Evolutionary conservation across 2,797 vertebrate species (phyloP).

Genomic region (Acridotheres tristis): DNA sequence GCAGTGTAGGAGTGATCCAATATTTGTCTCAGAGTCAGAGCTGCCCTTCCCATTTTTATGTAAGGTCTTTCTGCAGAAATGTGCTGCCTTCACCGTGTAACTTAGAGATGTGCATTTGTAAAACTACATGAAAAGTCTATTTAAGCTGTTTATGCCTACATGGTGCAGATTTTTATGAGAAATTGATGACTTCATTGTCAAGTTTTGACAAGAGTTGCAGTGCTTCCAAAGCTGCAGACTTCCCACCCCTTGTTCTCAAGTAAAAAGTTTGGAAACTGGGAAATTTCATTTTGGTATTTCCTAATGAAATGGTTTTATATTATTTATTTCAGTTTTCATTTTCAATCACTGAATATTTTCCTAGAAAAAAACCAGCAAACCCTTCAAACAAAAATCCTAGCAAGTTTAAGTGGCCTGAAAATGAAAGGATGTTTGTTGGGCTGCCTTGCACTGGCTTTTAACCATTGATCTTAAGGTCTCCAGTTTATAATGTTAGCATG

Average conservation of each 20-base stretch:
- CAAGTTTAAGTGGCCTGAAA: neutral
- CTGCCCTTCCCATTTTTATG: neutral
- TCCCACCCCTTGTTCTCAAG: neutral
- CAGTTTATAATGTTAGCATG: neutral
- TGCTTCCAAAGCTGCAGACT: neutral
- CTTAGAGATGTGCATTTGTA: neutral
- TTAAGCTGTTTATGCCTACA: neutral
- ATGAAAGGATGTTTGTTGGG: neutral
- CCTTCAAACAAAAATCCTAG: neutral
- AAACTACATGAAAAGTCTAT: neutral
- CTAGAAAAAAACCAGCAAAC: neutral
- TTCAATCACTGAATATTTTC: neutral
- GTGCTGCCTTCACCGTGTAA: neutral
- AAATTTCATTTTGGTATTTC: neutral
- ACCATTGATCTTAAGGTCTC: neutral
- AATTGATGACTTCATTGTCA: neutral
- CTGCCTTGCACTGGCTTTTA: neutral
- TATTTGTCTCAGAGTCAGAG: neutral
- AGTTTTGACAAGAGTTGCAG: neutral
- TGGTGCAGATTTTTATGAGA: neutral
- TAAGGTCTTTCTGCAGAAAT: neutral
- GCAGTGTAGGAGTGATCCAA: neutral
- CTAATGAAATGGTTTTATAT: neutral
- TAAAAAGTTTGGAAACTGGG: neutral
- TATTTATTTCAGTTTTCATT: neutral